Conservation (phyloP, 2,113 vertebrate species). For the Catharus minimus region DNA sequence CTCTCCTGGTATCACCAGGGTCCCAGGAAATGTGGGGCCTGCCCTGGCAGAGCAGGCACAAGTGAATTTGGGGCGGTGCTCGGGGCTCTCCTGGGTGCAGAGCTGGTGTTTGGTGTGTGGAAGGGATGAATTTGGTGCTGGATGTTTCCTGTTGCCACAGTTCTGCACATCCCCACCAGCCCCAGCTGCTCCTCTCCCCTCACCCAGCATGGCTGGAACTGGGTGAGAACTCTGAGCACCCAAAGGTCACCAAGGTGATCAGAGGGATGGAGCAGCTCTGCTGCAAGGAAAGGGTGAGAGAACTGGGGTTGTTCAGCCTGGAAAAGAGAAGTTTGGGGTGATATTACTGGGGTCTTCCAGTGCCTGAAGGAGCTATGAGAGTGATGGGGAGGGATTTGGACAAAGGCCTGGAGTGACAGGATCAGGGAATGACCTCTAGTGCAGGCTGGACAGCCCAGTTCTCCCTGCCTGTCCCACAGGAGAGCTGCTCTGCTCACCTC, state of each 20-base stretch:
- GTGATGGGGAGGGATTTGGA: background rate
- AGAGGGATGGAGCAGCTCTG: background rate
- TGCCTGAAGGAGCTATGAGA: background rate
- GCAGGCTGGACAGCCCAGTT: background rate
- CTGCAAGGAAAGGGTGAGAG: background rate
- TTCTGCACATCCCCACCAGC: background rate
- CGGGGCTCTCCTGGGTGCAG: background rate
- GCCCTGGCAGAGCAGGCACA: background rate
- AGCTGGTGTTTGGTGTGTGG: accelerated
- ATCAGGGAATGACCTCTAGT: too few relatives aligned
- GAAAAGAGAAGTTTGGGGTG: background rate
- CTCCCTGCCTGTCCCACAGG: background rate
- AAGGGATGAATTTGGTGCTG: background rate
- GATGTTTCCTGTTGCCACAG: background rate
- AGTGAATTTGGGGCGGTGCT: background rate
- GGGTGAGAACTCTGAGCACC: background rate
- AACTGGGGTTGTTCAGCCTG: background rate
- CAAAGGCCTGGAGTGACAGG: background rate
- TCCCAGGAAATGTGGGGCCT: background rate
- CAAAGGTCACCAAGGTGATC: background rate
- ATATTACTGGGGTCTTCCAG: background rate
- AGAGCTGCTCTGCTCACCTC: too few relatives aligned
- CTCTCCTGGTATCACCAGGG: accelerated
- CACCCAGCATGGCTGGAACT: accelerated
- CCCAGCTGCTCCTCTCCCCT: background rate